Evolutionary conservation across 30 jellyfish, hydroid and myxozoan genomes (phyloP), one percentile per base, ranked within the genome.

Genomic region (Aurelia sp.): DNA sequence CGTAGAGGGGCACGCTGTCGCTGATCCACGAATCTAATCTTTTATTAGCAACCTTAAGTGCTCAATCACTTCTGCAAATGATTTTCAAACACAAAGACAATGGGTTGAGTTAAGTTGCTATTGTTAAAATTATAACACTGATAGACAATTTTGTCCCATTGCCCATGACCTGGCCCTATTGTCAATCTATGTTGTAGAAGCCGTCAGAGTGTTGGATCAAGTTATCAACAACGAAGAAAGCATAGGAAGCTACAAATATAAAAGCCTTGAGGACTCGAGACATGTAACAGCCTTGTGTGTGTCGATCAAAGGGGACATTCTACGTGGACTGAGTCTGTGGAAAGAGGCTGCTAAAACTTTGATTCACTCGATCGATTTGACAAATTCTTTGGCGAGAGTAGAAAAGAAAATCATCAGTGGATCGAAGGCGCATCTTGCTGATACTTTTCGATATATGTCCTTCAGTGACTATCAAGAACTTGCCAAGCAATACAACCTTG

Each of bases 361-460:
- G 52, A 44, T 71, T 65, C 58, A 72, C 50, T 59, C 93, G 15
- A 84, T 84, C 61, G 79, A 78, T 5, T 48, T 78, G 18, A 61
- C 79, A 21, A 71, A 84, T 47, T 40, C 71, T 47, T 21, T 84
- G 31, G 69, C 68, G 62, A 68, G 77, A 52, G 35, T 66, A 33
- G 84, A 57, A 38, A 74, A 84, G 76, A 84, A 71, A 62, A 84
- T 38, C 57, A 64, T 75, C 9, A 47, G 87, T 63, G 87, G 78
- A 48, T 84, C 93, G 5, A 84, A 70, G 87, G 76, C 93, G 1
- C 93, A 63, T 18, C 38, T 84, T 60, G 86, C 93, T 19, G 87
- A 84, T 21, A 48, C 87, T n/a, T 84, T 84, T 71, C 93, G 83
- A 40, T 84, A 84, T 19, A 84, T 84, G 82, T 62, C 93, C n/a